Percentiles rank a stretch among this genome's conserved stretches.
Evolutionary conservation across 2,888 invertebrate species (phyloP).

Genomic region (Nematopogon swammerdamellus): DNA sequence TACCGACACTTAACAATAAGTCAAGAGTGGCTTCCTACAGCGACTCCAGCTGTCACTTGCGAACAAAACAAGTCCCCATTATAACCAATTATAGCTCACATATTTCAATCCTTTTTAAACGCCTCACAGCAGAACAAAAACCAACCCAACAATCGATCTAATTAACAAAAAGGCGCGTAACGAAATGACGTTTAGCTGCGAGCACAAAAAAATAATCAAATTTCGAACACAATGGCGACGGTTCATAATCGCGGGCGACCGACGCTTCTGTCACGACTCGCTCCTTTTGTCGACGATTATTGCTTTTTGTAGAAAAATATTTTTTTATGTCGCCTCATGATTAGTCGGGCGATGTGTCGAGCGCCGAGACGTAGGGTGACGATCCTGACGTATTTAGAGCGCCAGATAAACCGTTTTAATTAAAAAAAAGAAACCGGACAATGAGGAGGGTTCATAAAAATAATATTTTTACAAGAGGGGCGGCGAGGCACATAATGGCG

Average conservation of each 20-base stretch:
- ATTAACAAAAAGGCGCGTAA: constrained; percentile 49
- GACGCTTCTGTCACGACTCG: constrained; percentile 29
- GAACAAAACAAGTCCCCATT: constrained; percentile 49
- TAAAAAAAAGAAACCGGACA: constrained; percentile 38
- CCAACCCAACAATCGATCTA: constrained; percentile 40
- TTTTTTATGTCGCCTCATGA: constrained; percentile 4
- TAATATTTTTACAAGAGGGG: constrained; percentile 34
- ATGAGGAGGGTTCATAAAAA: constrained; percentile 39
- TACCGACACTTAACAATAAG: no score
- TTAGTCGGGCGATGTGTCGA: constrained; percentile 10
- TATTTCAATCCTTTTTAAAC: constrained; percentile 43
- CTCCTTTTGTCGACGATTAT: constrained; percentile 27
- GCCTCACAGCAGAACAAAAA: constrained; percentile 16
- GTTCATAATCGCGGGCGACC: constrained; percentile 45
- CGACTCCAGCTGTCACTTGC: constrained; percentile 19
- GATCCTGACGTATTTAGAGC: constrained; percentile 16
- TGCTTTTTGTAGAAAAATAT: constrained; percentile 3
- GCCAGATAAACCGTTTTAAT: constrained; percentile 41
- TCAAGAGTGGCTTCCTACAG: not conserved
- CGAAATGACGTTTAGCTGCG: constrained; percentile 38
- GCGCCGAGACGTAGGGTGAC: constrained; percentile 15
- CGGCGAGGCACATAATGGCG: constrained; percentile 8
- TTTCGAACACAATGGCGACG: constrained; percentile 43
- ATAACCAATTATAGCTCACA: constrained; percentile 51
- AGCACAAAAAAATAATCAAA: constrained; percentile 40